Evolutionary conservation across 2,888 invertebrate species (phyloP).

Genomic region (Branchipolynoe longqiensis): DNA sequence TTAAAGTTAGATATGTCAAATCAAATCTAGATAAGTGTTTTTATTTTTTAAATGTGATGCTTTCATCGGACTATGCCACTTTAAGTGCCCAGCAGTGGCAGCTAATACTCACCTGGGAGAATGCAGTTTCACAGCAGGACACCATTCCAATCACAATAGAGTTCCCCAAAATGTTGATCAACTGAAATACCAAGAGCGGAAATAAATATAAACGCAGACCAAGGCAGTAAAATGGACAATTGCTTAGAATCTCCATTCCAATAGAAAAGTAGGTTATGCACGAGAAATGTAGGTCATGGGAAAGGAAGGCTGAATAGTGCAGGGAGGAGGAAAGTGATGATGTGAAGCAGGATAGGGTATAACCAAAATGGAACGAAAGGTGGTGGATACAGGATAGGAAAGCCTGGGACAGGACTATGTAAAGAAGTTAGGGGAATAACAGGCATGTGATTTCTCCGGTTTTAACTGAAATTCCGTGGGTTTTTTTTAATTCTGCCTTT

Average conservation of each 20-base stretch:
- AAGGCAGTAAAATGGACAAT: neutral
- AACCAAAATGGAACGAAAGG: too few species aligned
- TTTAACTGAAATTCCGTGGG: too few species aligned
- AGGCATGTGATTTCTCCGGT: too few species aligned
- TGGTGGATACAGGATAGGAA: too few species aligned
- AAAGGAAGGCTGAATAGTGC: neutral
- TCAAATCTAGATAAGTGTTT: too few species aligned
- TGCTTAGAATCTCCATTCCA: neutral
- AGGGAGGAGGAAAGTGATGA: neutral
- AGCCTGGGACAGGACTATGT: too few species aligned
- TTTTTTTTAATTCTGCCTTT: too few species aligned
- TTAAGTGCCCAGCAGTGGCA: too few species aligned
- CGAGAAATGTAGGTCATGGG: neutral
- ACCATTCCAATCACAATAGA: constrained; percentile 63
- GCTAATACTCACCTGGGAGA: constrained; percentile 63
- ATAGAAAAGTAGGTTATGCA: neutral
- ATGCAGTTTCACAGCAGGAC: constrained; percentile 65
- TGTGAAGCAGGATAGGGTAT: neutral
- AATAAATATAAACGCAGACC: neutral
- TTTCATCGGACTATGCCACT: too few species aligned
- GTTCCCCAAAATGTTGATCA: constrained; percentile 63
- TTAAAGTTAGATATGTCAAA: too few species aligned
- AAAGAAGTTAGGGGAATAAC: too few species aligned
- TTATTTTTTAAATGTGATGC: too few species aligned
- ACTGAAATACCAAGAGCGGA: constrained; percentile 57